A percentile compares a stretch with the other conserved stretches of the same genome.
phyloP scores from a whole-genome alignment of 1,140 invertebrate genomes.

The Lordiphosa stackelbergi region DNA sequence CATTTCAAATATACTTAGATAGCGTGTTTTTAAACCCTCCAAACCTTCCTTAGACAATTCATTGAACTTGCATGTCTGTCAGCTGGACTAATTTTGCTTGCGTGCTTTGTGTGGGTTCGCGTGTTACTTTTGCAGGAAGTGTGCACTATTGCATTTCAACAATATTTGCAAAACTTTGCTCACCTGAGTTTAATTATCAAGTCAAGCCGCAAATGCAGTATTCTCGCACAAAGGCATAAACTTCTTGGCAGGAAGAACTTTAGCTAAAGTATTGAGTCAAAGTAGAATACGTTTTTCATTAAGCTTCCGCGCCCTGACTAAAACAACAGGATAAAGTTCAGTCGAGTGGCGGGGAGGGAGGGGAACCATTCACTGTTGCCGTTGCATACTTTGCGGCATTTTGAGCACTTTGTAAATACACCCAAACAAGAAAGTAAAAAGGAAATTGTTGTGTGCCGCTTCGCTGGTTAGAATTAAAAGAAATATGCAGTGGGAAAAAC shows the following conservation, averaged over 20 bases:
- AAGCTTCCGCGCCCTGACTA: slow-evolving; percentile 9
- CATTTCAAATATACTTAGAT: too few relatives aligned
- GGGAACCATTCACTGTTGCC: slow-evolving; percentile 15
- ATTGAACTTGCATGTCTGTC: slow-evolving; percentile 7
- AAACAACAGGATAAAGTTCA: slow-evolving; percentile 11
- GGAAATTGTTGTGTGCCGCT: slow-evolving; percentile 3
- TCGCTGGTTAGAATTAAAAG: slow-evolving; percentile 13
- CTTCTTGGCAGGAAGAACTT: too few relatives aligned
- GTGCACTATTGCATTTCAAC: too few relatives aligned
- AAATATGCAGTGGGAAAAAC: slow-evolving; percentile 2
- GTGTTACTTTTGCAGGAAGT: too few relatives aligned
- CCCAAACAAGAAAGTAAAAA: slow-evolving; percentile 7
- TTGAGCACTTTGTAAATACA: slow-evolving; percentile 33
- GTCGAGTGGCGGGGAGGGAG: slow-evolving; percentile 1
- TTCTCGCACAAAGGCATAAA: too few relatives aligned
- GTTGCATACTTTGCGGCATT: slow-evolving; percentile 20
- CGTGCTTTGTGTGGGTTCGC: too few relatives aligned
- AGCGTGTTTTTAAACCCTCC: background rate
- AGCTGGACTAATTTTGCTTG: too few relatives aligned
- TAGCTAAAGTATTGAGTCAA: too few relatives aligned
- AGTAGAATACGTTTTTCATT: slow-evolving; percentile 21
- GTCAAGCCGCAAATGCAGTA: too few relatives aligned
- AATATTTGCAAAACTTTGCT: too few relatives aligned
- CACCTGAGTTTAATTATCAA: too few relatives aligned
- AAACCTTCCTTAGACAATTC: slow-evolving; percentile 2